These are phyloP conservation scores for Cybosia mesomella DNA, from an alignment of 2,888 invertebrate genomes.

Conservation along the genomic window DNA sequence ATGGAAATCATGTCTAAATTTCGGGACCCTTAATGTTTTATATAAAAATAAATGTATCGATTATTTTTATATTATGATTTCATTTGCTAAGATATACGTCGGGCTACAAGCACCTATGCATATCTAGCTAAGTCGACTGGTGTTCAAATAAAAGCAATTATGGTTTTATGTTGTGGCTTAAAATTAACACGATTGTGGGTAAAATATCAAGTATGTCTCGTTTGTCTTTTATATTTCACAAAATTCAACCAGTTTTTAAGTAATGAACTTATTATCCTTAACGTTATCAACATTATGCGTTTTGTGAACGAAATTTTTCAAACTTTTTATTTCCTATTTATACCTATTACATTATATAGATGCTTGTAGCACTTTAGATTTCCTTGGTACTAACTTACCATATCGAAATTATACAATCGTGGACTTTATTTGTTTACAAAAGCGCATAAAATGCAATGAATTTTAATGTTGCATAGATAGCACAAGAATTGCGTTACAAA, in stretches of 20 bases:
- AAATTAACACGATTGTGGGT: too few relatives aligned
- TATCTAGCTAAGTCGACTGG: background rate
- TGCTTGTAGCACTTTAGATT: constrained; percentile 16
- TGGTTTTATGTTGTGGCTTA: too few relatives aligned
- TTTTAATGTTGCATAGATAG: constrained; percentile 66
- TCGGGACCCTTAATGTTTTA: constrained; percentile 58
- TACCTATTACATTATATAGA: background rate
- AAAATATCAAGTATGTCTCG: too few relatives aligned
- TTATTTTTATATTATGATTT: constrained; percentile 17
- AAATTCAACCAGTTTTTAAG: too few relatives aligned
- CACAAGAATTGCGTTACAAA: constrained; percentile 63
- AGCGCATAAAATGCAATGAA: constrained; percentile 79
- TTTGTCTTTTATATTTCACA: too few relatives aligned
- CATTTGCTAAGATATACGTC: background rate
- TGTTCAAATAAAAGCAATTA: background rate
- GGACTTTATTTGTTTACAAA: constrained; percentile 26
- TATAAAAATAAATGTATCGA: constrained; percentile 21
- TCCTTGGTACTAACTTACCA: constrained; percentile 23
- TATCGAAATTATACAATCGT: constrained; percentile 39
- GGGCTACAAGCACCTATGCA: background rate
- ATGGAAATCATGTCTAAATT: constrained; percentile 60
- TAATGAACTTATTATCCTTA: too few relatives aligned
- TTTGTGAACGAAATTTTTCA: background rate
- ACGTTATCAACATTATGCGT: too few relatives aligned
- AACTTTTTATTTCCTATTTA: too few relatives aligned